A percentile compares a stretch with the other conserved stretches of the same genome.
phyloP scores from a whole-genome alignment of 2,797 vertebrate species.

The Ptychobarbus kaznakovi region DNA sequence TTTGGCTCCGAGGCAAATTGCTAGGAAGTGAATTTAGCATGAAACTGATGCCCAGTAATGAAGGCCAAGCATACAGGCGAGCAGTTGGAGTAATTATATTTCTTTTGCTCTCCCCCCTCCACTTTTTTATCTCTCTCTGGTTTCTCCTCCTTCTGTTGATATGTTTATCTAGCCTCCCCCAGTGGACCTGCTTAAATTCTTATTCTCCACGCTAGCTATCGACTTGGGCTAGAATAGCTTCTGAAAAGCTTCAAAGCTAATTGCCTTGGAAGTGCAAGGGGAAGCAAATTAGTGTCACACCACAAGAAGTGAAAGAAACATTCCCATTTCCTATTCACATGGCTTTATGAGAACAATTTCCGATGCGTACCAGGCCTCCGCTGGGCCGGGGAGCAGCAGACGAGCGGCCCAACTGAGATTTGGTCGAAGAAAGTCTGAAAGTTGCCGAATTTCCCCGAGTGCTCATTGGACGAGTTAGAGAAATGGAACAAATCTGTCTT shows the following conservation, averaged over 20 bases:
- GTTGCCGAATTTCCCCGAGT: neutral
- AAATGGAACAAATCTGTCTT: conserved; percentile 57
- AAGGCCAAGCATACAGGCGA: conserved; percentile 63
- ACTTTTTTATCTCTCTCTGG: conserved; percentile 60
- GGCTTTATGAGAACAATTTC: conserved; percentile 76
- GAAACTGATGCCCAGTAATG: conserved; percentile 64
- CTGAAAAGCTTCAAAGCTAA: conserved; percentile 85
- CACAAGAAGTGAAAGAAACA: conserved; percentile 72
- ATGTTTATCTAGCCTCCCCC: conserved; percentile 79
- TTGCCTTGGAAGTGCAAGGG: conserved; percentile 83
- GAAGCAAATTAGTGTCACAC: conserved; percentile 84
- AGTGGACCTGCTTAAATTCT: conserved; percentile 79
- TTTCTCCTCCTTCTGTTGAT: conserved; percentile 74
- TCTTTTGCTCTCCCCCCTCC: conserved; percentile 66
- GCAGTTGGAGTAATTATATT: conserved; percentile 71
- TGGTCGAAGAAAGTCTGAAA: conserved; percentile 13
- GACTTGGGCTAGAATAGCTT: conserved; percentile 79
- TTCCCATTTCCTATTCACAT: conserved; percentile 75
- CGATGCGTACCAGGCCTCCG: conserved; percentile 64
- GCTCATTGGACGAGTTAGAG: conserved; percentile 41
- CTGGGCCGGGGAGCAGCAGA: conserved; percentile 49
- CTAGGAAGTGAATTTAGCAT: conserved; percentile 63
- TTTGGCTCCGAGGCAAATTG: conserved; percentile 59
- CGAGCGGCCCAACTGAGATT: conserved; percentile 15
- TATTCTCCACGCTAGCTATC: conserved; percentile 80